phyloP scores from a whole-genome alignment of 23 tunicate genomes.

The Styela clava region DNA sequence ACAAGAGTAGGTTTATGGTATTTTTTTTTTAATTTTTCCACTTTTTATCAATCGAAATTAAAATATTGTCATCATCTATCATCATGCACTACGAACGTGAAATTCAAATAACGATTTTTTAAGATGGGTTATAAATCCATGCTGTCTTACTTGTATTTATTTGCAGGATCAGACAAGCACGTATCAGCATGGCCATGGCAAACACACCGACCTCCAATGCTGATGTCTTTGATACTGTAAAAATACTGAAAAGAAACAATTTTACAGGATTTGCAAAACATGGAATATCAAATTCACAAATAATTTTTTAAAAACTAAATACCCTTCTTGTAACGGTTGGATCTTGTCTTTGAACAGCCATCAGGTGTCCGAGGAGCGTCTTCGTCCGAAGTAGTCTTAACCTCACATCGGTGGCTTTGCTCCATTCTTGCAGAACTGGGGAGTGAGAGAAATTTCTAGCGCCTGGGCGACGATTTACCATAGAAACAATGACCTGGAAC shows the following conservation, averaged over 20 bases:
- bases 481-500: slow-evolving; percentile 85
- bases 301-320: not conserved
- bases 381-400: slow-evolving; percentile 83
- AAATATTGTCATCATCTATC: too few relatives aligned
- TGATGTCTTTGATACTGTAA: slow-evolving; percentile 97
- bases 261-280: not conserved
- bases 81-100: too few relatives aligned
- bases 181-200: slow-evolving; percentile 98
- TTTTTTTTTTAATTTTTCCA: too few relatives aligned
- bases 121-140: too few relatives aligned
- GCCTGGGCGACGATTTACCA: slow-evolving; percentile 94
- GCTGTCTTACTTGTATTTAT: slow-evolving; percentile 84
- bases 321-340: slow-evolving; percentile 94
- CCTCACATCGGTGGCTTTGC: slow-evolving; percentile 88
- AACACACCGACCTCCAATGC: slow-evolving; percentile 97
- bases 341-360: slow-evolving; percentile 93
- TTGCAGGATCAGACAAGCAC: slow-evolving; percentile 68
- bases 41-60: too few relatives aligned
- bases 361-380: slow-evolving; percentile 96
- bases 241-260: slow-evolving; percentile 56
- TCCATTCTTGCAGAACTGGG: slow-evolving; percentile 93
- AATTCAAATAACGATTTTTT: too few relatives aligned
- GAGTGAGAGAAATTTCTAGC: slow-evolving; percentile 82
- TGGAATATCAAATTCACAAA: too few relatives aligned
- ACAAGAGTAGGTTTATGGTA: too few relatives aligned